Percentiles rank a stretch among this genome's conserved stretches.
These are phyloP conservation scores for Dreissena rostriformis DNA, from an alignment of 1,140 invertebrate species.

Conservation along the genomic window DNA sequence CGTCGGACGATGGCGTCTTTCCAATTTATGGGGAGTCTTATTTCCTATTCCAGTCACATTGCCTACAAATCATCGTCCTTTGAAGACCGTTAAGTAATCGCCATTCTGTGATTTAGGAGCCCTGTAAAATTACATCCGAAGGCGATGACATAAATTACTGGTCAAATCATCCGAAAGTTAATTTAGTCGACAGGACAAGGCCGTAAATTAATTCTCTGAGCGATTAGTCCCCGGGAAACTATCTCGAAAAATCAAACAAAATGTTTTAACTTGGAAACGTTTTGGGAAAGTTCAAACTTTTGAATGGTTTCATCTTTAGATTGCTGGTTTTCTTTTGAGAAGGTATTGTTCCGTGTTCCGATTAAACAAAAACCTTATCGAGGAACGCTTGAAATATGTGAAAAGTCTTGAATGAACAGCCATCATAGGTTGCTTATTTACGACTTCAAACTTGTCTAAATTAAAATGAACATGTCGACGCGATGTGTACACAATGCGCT, in stretches of 20 bases:
- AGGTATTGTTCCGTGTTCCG: neutral
- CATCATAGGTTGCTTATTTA: conserved; percentile 17
- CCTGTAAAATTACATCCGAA: neutral
- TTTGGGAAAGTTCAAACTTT: neutral
- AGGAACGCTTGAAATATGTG: neutral
- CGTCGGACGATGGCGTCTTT: too few relatives aligned
- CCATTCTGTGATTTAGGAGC: too few relatives aligned
- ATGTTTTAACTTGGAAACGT: neutral
- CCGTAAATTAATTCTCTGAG: neutral
- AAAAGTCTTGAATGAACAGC: neutral
- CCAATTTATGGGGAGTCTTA: too few relatives aligned
- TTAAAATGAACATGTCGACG: conserved; percentile 36
- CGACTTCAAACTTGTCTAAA: conserved; percentile 14
- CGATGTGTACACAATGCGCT: conserved; percentile 28
- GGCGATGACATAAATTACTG: neutral
- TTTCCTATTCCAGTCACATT: too few relatives aligned
- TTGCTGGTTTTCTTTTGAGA: neutral
- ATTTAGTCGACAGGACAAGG: neutral
- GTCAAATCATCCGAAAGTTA: neutral
- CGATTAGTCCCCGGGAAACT: neutral
- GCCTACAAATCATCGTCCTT: too few relatives aligned
- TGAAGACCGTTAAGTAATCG: too few relatives aligned
- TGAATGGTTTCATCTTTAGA: neutral
- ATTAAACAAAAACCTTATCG: neutral
- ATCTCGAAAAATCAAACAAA: neutral